Base-by-base conservation (phyloP, 1,140 invertebrate species). In the Cotesia vestalis region DNA sequence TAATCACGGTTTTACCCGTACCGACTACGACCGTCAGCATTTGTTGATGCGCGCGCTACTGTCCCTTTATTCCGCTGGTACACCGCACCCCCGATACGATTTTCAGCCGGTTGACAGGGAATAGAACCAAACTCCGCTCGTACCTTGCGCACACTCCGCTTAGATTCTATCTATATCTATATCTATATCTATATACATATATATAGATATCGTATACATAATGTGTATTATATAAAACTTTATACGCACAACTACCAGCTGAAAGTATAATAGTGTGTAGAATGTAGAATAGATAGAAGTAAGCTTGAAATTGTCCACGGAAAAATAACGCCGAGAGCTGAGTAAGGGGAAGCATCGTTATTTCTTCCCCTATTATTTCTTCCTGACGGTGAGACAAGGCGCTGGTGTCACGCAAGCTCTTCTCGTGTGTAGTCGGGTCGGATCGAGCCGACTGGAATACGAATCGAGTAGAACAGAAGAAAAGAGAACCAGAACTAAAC, bases 1-100 rank as follows among this genome's bases (percentile, higher is more conserved):
- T 73, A 75, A 46, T 46, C 40, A 46, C 40, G 5, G 40, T 46
- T 46, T 79, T 76, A 64, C 78, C 69, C 66, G 27, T 70, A 17
- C 12, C 51, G 38, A 59, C 46, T 40, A 40, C 51, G 38, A 59
- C 46, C 63, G 63, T 34, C 46, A 12, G 17, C 52, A 35, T 59
- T 35, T 53, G 5, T 1, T 3, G n/a, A 12, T 36, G 61, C 59
- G 61, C 61, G 36, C 46, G 46, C 60, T 14, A 12, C 14, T 38
- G 35, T 57, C 14, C 35, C 35, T 64, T 55, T 55, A 34, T 59
- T 66, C 36, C 40, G 57, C 72, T 14, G 34, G 51, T n/a, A 61
- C 53, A 67, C 70, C 66, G 70, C 66, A 67, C 53, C 59, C 34
- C 14, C 51, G 36, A 4, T 11, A n/a, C 55, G 46, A 14, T 17